Evolutionary conservation across 2,888 invertebrate genomes (phyloP), one percentile per base, ranked within the genome.

Genomic region (Phrixothrix hirtus): DNA sequence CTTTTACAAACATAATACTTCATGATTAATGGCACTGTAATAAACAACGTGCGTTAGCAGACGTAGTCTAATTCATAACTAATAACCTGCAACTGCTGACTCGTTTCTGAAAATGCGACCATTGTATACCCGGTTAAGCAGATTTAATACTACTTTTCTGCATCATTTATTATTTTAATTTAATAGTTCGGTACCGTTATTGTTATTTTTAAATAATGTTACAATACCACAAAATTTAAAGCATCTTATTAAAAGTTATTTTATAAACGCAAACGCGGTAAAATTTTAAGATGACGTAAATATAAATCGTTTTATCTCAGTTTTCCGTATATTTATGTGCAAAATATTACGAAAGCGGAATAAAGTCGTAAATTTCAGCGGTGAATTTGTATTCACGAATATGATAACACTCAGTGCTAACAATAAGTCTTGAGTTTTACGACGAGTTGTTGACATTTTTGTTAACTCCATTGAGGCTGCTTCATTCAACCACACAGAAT

Each of bases 101-200:
- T 59, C 54, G 53, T 51, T 61, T 50, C 35, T 54, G 58, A 49
- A 55, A 60, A 55, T 49, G 56, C 50, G 49, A 46, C 39, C 56
- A 42, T 57, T 55, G 52, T 53, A 59, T 59, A 59, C 58, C 55
- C 57, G 60, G 55, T 58, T 54, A 54, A 54, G 54, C 51, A 56
- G 55, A 54, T 59, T 32, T 59, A 56, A 58, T 58, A 52, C 58
- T 58, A 54, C 56, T 58, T 58, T 58, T 59, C 56, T 44, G 52
- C 27, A 53, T 58, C 61, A 59, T 61, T 59, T 59, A 61, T 61
- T 59, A 49, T 58, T 51, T 49, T 61, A 59, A 61, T 58, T 56
- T 47, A n/a, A n/a, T n/a, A n/a, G n/a, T n/a, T n/a, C n/a, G n/a
- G n/a, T n/a, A n/a, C n/a, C n/a, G n/a, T n/a, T n/a, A n/a, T n/a